Conservation (phyloP, 2,113 vertebrate species). For the Leptosomus discolor region DNA sequence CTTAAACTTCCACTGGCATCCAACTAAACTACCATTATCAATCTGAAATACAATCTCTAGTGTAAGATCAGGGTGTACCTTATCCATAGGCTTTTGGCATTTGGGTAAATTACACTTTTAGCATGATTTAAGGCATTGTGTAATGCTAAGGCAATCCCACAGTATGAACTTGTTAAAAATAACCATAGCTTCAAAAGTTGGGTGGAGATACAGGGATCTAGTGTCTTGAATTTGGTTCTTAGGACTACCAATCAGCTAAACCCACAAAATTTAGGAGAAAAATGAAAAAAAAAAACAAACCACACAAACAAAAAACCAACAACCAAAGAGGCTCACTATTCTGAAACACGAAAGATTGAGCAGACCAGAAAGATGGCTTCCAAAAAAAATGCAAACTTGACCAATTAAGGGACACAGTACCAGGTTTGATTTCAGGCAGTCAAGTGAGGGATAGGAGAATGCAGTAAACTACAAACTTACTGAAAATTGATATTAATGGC, state of each 20-base stretch:
- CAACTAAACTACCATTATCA: background rate
- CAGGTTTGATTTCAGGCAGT: background rate
- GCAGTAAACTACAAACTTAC: fast-evolving
- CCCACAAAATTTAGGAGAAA: background rate
- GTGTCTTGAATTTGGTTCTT: background rate
- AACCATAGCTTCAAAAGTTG: background rate
- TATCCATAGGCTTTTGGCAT: background rate
- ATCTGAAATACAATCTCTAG: background rate
- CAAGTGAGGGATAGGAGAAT: background rate
- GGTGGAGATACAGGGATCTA: background rate
- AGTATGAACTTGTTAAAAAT: background rate
- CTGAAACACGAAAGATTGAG: background rate
- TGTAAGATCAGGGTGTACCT: fast-evolving
- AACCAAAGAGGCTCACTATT: background rate
- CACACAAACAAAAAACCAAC: too few relatives aligned
- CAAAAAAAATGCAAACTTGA: background rate
- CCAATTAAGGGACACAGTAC: background rate
- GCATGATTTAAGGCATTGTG: background rate
- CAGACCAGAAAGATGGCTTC: background rate
- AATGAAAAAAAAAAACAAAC: background rate
- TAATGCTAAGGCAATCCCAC: background rate
- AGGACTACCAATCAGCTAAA: background rate
- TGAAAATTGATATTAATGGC: background rate
- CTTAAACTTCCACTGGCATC: background rate
- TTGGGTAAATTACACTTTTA: background rate